phyloP scores from a whole-genome alignment of 1,140 invertebrate species.

The Sycophaga agraensis region DNA sequence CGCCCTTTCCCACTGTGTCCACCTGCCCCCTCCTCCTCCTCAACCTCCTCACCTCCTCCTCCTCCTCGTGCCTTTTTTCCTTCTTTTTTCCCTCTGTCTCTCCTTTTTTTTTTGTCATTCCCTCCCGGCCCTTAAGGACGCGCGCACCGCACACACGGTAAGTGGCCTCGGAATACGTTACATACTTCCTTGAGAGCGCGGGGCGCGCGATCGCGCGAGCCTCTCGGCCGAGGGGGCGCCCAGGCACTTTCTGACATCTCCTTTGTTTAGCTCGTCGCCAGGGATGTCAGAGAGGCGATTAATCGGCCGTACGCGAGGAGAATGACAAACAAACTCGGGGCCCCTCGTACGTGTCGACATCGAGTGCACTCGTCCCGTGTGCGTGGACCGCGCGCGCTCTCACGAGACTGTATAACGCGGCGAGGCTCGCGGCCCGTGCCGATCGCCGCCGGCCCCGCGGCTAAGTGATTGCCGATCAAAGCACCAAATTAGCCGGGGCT shows the following conservation, averaged over 20 bases:
- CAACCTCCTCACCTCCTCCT: not conserved
- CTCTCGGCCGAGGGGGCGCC: not conserved
- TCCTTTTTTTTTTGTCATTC: not conserved
- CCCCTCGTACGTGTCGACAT: not conserved
- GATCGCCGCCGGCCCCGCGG: not conserved
- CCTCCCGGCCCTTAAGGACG: not conserved
- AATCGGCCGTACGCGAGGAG: constrained; percentile 18
- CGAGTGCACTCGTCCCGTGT: not conserved
- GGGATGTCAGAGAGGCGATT: constrained; percentile 20
- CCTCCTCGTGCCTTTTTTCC: not conserved
- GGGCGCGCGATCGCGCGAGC: not conserved
- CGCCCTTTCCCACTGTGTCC: constrained; percentile 4
- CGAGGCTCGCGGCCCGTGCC: not conserved
- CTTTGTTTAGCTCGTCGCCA: constrained; percentile 7
- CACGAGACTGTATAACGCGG: not conserved
- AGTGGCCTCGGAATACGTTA: too few relatives aligned
- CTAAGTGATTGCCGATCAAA: not conserved
- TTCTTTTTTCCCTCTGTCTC: too few relatives aligned
- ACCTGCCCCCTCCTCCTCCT: constrained; percentile 2
- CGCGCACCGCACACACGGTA: too few relatives aligned
- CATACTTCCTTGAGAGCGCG: not conserved
- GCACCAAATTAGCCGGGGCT: not conserved
- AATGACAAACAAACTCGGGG: constrained; percentile 3
- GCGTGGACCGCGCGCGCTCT: not conserved
- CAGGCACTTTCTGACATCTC: not conserved